Conservation (phyloP, 2,888 invertebrate genomes). For the Parelbella ahira region DNA sequence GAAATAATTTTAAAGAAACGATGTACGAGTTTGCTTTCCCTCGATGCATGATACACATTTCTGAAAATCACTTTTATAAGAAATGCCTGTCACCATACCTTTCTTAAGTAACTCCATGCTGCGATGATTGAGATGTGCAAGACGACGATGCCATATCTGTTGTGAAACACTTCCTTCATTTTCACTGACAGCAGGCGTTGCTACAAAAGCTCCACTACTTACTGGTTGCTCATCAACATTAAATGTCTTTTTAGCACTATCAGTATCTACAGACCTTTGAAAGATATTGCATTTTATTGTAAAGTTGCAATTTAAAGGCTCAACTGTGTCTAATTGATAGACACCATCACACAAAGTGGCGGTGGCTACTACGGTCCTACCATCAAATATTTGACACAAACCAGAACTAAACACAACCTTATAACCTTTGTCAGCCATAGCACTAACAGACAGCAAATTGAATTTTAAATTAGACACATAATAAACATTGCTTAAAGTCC, state of each 20-base stretch:
- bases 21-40: not conserved
- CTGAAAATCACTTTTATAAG: not conserved
- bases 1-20: not conserved
- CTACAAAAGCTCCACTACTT: no score
- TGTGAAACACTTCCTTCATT: not conserved
- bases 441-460: constrained; percentile 1
- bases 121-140: constrained; percentile 1
- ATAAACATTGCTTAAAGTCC: not conserved
- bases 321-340: not conserved
- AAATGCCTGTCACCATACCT: constrained; percentile 1
- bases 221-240: no score
- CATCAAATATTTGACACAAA: not conserved
- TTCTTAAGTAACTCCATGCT: not conserved
- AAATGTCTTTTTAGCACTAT: not conserved
- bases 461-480: not conserved
- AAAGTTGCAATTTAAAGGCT: not conserved
- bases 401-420: not conserved
- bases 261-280: not conserved
- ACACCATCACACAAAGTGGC: not conserved
- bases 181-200: not conserved
- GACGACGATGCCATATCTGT: not conserved
- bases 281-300: no score
- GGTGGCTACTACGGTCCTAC: not conserved
- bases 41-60: not conserved
- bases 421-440: not conserved